A percentile compares a stretch with the other conserved stretches of the same genome.
phyloP scores from a whole-genome alignment of 1,140 invertebrate species.

The Magallana angulata region DNA sequence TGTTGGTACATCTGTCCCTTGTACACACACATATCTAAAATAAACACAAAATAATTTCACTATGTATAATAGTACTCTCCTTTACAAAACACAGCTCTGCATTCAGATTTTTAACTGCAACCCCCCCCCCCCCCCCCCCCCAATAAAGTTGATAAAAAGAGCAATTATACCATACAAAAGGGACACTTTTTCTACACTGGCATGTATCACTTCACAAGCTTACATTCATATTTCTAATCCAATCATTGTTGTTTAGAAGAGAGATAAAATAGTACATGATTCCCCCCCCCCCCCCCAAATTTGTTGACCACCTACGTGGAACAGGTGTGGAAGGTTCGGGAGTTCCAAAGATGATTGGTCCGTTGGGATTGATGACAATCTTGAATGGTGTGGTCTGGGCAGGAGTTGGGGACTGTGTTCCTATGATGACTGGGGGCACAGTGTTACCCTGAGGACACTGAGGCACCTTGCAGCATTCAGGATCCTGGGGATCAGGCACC shows the following conservation, averaged over 20 bases:
- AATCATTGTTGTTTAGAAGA: no score
- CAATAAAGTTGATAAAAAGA: no score
- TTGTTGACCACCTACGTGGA: neutral
- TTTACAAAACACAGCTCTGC: no score
- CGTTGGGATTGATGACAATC: constrained; percentile 23
- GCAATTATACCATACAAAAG: no score
- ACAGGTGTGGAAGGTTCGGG: constrained; percentile 41
- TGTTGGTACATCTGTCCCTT: constrained; percentile 66
- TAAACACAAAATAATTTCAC: neutral
- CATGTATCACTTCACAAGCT: no score
- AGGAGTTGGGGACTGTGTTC: constrained; percentile 41
- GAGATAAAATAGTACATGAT: no score
- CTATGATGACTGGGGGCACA: constrained; percentile 47
- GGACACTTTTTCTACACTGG: no score
- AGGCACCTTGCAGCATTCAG: constrained; percentile 52
- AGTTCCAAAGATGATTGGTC: constrained; percentile 34
- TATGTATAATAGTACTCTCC: no score
- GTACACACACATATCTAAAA: constrained; percentile 71
- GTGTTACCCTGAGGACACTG: constrained; percentile 44
- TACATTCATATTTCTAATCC: no score
- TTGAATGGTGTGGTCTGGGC: constrained; percentile 13
- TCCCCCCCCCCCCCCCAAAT: no score
- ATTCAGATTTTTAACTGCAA: no score
- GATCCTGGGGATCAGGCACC: constrained; percentile 52
- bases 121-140: no score